Base-by-base conservation (phyloP, 1,140 invertebrate genomes). In the Euglossa dilemma region DNA sequence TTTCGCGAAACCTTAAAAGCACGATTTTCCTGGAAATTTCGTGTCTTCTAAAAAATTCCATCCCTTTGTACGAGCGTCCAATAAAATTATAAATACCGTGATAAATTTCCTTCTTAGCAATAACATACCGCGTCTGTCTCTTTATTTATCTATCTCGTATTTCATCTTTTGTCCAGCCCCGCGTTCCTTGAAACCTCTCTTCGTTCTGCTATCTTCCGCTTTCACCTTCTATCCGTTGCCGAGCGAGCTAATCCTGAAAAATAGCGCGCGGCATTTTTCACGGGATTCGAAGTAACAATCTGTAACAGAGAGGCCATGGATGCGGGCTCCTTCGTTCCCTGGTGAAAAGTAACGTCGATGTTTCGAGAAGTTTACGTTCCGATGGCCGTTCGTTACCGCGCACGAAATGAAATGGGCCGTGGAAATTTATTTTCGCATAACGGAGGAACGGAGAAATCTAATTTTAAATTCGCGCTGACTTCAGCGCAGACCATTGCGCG, bases 191-290 rank as follows among this genome's bases (percentile, higher is more conserved):
- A 67, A 82, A 77, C 25, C 57, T 78, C n/a, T 23, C 18, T 61
- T 47, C 75, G 1, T 59, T 28, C n/a, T 50, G 64, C 70, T 45
- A 52, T 77, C 50, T 54, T 61, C 59, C n/a, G 36, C 36, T 57
- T 47, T 74, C 69, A 69, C 66, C 83, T 47, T 59, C 71, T 36
- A 47, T 78, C 80, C 43, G 74, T 78, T 67, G 64, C 72, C 85
- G 50, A 28, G n/a, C n/a, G 59, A 28, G 87, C 83, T 93, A 93
- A 93, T 93, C 91, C 85, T 90, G 91, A 93, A 92, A 91, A 93
- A 93, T 93, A 86, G 85, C 67, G 47, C 20, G 20, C 50, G 74
- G 83, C 87, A 90, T 93, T 92, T 93, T 91, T 93, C 90, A 91
- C 74, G 43, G 85, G 86, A 92, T 92, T 87, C 89, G 69, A 92